A percentile compares a stretch with the other conserved stretches of the same genome.
phyloP scores from a whole-genome alignment of 2,888 invertebrate species.

The Caenorhabditis macrosperma region DNA sequence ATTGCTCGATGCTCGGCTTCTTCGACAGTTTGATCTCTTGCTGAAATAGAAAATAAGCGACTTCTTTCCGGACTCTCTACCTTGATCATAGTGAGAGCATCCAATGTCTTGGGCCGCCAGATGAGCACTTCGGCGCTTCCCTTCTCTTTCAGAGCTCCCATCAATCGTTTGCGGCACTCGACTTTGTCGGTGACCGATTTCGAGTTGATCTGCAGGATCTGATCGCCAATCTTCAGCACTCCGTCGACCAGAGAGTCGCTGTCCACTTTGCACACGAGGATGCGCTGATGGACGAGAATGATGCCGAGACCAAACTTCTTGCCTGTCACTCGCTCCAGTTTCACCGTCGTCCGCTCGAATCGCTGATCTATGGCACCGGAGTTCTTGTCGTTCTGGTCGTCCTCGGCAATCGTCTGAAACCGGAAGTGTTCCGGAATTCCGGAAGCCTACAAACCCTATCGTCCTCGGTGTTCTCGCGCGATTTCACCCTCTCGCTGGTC shows the following conservation, averaged over 20 bases:
- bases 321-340: constrained; percentile 5
- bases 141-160: constrained; percentile 32
- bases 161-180: constrained; percentile 44
- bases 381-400: constrained; percentile 47
- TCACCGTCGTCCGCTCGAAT: constrained; percentile 40
- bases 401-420: constrained; percentile 49
- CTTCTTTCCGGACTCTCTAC: neutral
- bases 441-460: constrained; percentile 8
- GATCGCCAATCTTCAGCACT: constrained; percentile 45
- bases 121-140: constrained; percentile 17
- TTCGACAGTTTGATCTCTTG: constrained; percentile 37
- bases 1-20: constrained; percentile 14
- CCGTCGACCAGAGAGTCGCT: constrained; percentile 48
- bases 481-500: constrained; percentile 18
- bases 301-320: constrained; percentile 56
- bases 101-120: constrained; percentile 33
- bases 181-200: constrained; percentile 19
- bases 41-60: neutral
- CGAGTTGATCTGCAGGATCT: constrained; percentile 43
- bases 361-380: constrained; percentile 46
- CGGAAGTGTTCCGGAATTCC: neutral
- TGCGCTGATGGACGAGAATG: constrained; percentile 46
- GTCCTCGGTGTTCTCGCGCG: constrained; percentile 34
- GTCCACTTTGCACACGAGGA: constrained; percentile 54
- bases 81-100: constrained; percentile 37